A percentile compares a stretch with the other conserved stretches of the same genome.
Evolutionary conservation across 2,888 invertebrate species (phyloP).

Genomic region (Onchidella celtica): DNA sequence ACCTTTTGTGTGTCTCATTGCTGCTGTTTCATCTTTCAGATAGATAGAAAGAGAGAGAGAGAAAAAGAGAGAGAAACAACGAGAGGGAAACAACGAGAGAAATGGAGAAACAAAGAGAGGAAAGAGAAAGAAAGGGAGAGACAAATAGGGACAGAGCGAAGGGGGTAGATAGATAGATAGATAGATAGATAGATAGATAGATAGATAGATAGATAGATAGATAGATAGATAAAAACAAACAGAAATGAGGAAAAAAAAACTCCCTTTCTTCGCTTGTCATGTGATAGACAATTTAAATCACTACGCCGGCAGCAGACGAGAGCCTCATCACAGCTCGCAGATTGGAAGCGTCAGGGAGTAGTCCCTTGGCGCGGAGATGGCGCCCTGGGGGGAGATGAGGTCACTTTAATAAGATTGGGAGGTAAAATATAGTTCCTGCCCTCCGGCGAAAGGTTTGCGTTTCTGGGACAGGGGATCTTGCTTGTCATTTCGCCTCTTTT

Average conservation of each 20-base stretch:
- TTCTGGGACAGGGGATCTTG: no score
- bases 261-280: background rate
- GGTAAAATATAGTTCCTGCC: background rate
- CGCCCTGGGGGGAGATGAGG: slow-evolving; percentile 36
- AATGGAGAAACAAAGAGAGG: background rate
- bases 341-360: slow-evolving; percentile 28
- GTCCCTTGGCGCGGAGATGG: slow-evolving; percentile 9
- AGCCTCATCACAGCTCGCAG: background rate
- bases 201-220: background rate
- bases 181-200: background rate
- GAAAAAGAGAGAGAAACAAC: background rate
- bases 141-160: no score
- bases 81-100: no score
- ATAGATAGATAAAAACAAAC: background rate
- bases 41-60: background rate
- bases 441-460: background rate
- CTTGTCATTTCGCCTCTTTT: no score
- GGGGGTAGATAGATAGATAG: background rate
- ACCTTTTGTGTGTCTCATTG: no score
- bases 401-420: slow-evolving; percentile 37
- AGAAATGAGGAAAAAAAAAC: background rate
- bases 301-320: background rate
- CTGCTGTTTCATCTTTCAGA: background rate
- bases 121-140: background rate
- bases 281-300: background rate